Percentiles rank a stretch among this genome's conserved stretches.
phyloP scores from a whole-genome alignment of 2,113 vertebrate species.

The Carassius carassius region DNA sequence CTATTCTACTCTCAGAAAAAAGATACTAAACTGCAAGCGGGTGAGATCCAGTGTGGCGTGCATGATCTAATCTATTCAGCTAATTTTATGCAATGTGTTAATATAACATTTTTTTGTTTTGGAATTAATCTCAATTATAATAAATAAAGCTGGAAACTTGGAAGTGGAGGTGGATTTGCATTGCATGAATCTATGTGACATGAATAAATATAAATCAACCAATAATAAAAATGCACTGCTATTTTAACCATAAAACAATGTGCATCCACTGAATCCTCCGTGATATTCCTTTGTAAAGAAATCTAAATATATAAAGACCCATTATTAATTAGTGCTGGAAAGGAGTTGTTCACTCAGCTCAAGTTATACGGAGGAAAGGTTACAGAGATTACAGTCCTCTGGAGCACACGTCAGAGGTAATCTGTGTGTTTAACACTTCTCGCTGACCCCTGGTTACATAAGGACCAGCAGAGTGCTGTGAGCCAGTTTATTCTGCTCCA shows the following conservation, averaged over 20 bases:
- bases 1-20: too few species aligned
- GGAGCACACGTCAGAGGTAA: slow-evolving; percentile 67
- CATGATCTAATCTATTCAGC: neutral
- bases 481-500: slow-evolving; percentile 22
- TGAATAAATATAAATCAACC: neutral
- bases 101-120: neutral
- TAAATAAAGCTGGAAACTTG: neutral
- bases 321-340: neutral
- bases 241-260: neutral
- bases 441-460: slow-evolving; percentile 67
- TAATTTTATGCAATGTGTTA: neutral
- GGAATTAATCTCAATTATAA: neutral
- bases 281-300: neutral
- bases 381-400: slow-evolving; percentile 54
- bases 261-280: neutral
- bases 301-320: neutral
- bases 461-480: slow-evolving; percentile 48
- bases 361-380: slow-evolving; percentile 15
- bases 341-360: neutral
- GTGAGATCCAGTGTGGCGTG: neutral
- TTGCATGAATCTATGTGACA: neutral
- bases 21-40: neutral
- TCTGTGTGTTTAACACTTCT: slow-evolving; percentile 73
- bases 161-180: neutral
- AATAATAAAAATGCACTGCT: neutral